Percentiles rank a stretch among this genome's conserved stretches.
phyloP scores from a whole-genome alignment of 37 sponge, comb jelly and placozoan genomes.

The Crambe crambe region DNA sequence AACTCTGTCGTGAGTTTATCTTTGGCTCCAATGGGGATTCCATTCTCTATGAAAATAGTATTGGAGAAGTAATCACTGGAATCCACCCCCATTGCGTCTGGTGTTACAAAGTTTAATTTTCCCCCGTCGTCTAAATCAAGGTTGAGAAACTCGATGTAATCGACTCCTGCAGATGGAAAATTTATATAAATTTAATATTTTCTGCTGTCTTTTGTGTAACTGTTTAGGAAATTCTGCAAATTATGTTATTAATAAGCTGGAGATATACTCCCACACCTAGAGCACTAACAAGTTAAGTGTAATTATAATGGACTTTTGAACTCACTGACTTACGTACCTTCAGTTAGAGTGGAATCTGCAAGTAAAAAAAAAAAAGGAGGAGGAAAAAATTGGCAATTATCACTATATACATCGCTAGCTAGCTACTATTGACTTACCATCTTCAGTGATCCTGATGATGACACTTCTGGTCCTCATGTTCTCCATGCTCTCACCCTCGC shows the following conservation, averaged over 20 bases:
- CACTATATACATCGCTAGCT: background rate
- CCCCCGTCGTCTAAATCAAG: background rate
- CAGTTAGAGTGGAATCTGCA: background rate
- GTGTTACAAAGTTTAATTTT: background rate
- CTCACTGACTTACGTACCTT: background rate
- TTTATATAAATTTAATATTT: background rate
- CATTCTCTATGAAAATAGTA: slow-evolving; percentile 16
- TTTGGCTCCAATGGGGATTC: slow-evolving; percentile 38
- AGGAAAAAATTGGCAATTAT: background rate
- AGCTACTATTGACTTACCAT: background rate
- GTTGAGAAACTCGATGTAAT: slow-evolving; percentile 15
- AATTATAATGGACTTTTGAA: background rate
- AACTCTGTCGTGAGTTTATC: slow-evolving; percentile 4
- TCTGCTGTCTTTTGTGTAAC: background rate
- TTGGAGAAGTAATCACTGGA: slow-evolving; percentile 18
- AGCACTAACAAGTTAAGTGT: background rate
- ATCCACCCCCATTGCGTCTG: background rate
- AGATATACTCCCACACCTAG: background rate
- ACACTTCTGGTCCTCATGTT: no score
- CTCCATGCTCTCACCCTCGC: no score
- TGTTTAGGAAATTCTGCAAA: background rate
- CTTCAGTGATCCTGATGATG: background rate
- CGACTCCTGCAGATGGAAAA: slow-evolving; percentile 11
- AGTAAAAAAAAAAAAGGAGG: background rate
- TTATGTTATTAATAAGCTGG: background rate